Evolutionary conservation across 2,113 vertebrate genomes (phyloP).

Genomic region (Dryoscopus gambensis): DNA sequence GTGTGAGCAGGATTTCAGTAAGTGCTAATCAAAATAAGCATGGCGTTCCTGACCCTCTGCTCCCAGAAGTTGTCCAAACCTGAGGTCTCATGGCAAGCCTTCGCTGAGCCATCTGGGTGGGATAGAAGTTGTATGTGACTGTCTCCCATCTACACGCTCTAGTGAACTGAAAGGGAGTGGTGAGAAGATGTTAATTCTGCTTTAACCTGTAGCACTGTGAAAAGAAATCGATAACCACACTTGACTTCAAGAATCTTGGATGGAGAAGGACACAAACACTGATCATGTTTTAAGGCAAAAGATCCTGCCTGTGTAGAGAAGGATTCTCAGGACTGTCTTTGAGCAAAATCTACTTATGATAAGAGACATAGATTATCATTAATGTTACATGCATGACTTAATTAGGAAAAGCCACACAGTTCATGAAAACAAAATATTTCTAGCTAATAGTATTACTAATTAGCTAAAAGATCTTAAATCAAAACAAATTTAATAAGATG

Average conservation of each 20-base stretch:
- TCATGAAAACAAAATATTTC: constrained; percentile 6
- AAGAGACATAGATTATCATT: background rate
- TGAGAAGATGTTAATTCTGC: background rate
- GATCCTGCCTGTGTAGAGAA: background rate
- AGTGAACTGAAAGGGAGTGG: background rate
- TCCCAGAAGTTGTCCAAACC: background rate
- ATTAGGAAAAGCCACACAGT: background rate
- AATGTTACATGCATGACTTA: background rate
- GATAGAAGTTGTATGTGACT: background rate
- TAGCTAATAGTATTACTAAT: background rate
- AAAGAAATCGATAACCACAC: background rate
- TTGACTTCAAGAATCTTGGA: background rate
- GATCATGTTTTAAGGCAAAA: background rate
- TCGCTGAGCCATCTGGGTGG: accelerated
- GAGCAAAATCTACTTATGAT: background rate
- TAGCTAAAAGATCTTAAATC: constrained; percentile 3
- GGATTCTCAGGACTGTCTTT: background rate
- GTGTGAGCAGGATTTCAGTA: background rate
- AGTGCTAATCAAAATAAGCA: background rate
- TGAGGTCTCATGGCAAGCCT: background rate
- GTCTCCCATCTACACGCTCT: background rate
- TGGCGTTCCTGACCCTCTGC: accelerated
- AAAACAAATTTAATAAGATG: constrained; percentile 1
- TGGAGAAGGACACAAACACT: background rate
- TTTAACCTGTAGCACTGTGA: background rate